Percentiles rank a stretch among this genome's conserved stretches.
Conservation (phyloP, 2,113 vertebrate species). For the Petrocephalus microphthalmus region DNA sequence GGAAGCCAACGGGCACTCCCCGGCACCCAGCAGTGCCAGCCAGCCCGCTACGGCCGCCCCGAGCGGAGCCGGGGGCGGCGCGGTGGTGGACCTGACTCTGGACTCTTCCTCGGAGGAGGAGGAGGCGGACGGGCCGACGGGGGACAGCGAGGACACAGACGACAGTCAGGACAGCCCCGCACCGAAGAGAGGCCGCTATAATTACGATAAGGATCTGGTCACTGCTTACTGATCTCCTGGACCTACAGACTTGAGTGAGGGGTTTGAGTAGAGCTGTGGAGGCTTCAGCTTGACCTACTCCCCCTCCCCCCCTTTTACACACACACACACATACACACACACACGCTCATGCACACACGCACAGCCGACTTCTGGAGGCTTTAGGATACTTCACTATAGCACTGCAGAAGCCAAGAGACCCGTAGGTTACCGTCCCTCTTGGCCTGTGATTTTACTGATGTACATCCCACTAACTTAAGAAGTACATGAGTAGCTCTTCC, state of each 20-base stretch:
- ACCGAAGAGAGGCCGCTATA: conserved; percentile 81
- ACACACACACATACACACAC: conserved; percentile 30
- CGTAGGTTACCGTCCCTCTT: conserved; percentile 27
- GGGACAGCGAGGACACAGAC: conserved; percentile 88
- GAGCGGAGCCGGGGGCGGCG: conserved; percentile 56
- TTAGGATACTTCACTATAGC: conserved; percentile 43
- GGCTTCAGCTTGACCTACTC: conserved; percentile 45
- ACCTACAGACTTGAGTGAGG: conserved; percentile 38
- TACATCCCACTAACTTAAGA: conserved; percentile 38
- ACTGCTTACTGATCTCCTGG: conserved; percentile 82
- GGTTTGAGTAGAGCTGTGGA: conserved; percentile 44
- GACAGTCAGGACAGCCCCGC: conserved; percentile 80
- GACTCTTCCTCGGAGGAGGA: conserved; percentile 90
- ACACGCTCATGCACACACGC: conserved; percentile 24
- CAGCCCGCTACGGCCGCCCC: conserved; percentile 62
- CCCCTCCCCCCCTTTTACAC: conserved; percentile 44
- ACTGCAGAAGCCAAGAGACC: conserved; percentile 35
- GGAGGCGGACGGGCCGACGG: conserved; percentile 69
- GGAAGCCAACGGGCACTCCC: conserved; percentile 74
- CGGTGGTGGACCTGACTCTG: conserved; percentile 92
- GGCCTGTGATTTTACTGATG: conserved; percentile 41
- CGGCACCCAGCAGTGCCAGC: conserved; percentile 65
- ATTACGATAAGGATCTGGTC: conserved; percentile 90
- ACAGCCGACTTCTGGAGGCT: conserved; percentile 42
- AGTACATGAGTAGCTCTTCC: conserved; percentile 41